A percentile compares a stretch with the other conserved stretches of the same genome.
These are phyloP conservation scores for Psittacula derbiana DNA, from an alignment of 2,797 vertebrate genomes.

Conservation along the genomic window DNA sequence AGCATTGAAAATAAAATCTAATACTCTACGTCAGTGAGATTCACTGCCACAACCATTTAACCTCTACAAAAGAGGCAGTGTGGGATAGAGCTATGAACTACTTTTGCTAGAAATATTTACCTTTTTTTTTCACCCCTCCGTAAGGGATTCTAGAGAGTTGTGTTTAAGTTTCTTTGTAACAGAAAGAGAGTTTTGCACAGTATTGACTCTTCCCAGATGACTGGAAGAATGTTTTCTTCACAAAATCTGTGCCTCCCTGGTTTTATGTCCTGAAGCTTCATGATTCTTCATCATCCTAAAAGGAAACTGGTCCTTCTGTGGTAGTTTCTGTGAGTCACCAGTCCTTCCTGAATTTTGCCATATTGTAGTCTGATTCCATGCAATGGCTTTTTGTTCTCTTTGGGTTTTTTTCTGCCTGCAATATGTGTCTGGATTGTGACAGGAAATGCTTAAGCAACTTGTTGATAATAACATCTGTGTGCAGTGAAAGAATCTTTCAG, in stretches of 20 bases:
- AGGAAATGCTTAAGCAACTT: background rate
- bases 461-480: background rate
- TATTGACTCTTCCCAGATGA: background rate
- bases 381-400: background rate
- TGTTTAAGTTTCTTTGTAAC: background rate
- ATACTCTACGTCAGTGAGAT: background rate
- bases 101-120: background rate
- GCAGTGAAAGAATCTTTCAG: background rate
- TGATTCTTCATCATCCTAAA: background rate
- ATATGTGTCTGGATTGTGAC: background rate
- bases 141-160: background rate
- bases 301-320: background rate
- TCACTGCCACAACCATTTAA: background rate
- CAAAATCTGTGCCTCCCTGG: background rate
- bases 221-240: background rate
- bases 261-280: background rate
- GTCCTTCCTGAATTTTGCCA: background rate
- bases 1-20: background rate
- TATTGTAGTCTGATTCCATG: background rate
- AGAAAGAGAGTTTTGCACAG: background rate
- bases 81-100: background rate
- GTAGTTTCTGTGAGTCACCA: background rate
- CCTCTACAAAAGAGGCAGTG: background rate
- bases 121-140: background rate
- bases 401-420: background rate